A percentile compares a stretch with the other conserved stretches of the same genome.
These are phyloP conservation scores for Tenualosa ilisha DNA, from an alignment of 2,797 vertebrate genomes.

Conservation along the genomic window DNA sequence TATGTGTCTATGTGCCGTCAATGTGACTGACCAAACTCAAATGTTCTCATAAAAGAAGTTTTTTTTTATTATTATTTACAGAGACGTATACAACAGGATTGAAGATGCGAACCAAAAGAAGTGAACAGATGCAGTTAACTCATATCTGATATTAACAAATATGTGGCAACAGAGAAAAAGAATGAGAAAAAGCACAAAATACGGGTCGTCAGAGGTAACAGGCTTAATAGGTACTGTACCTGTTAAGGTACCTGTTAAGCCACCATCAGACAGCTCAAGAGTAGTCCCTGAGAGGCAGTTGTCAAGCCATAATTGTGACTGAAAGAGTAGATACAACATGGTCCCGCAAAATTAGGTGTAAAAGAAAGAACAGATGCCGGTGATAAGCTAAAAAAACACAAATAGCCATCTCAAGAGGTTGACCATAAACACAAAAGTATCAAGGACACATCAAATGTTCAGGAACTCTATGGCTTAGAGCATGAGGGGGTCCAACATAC, in stretches of 20 bases:
- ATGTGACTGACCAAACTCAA: neutral
- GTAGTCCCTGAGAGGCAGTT: slow-evolving; percentile 13
- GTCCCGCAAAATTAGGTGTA: neutral
- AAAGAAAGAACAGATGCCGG: neutral
- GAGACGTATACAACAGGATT: neutral
- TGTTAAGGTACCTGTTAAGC: neutral
- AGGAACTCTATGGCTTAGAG: neutral
- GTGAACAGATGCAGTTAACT: slow-evolving; percentile 1
- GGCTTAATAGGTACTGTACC: neutral
- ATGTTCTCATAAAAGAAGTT: neutral
- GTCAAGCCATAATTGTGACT: slow-evolving; percentile 18
- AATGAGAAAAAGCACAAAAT: neutral
- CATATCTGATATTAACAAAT: neutral
- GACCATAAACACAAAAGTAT: neutral
- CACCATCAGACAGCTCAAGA: slow-evolving; percentile 11
- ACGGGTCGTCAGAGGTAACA: neutral
- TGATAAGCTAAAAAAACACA: neutral
- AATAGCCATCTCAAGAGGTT: neutral
- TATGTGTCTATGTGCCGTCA: neutral
- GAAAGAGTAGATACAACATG: slow-evolving; percentile 11
- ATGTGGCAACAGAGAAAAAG: neutral
- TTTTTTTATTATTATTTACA: slow-evolving; percentile 16
- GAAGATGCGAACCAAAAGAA: slow-evolving; percentile 3
- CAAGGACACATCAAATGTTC: neutral
- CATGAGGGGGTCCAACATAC: neutral